A percentile compares a stretch with the other conserved stretches of the same genome.
Evolutionary conservation across 2,113 vertebrate species (phyloP).

Genomic region (Abramis brama): DNA sequence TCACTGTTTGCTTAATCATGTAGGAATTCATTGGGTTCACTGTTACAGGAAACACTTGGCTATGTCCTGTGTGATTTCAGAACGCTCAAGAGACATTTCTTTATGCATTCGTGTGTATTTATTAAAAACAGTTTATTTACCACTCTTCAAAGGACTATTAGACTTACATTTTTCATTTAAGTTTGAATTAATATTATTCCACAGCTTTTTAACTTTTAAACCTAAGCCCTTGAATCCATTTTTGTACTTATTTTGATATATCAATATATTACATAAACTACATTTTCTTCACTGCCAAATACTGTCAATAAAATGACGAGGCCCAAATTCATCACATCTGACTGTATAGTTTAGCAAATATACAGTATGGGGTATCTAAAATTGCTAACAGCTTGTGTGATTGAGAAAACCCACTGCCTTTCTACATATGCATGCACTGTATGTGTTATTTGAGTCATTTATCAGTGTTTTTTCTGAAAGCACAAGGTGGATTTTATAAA

Average conservation of each 20-base stretch:
- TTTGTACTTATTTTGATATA: not conserved
- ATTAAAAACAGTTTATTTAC: not conserved
- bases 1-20: not conserved
- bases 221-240: too few relatives aligned
- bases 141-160: not conserved
- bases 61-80: conserved; percentile 20
- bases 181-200: not conserved
- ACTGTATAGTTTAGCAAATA: not conserved
- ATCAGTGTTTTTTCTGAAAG: not conserved
- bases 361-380: not conserved
- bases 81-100: not conserved
- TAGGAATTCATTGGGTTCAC: conserved; percentile 14
- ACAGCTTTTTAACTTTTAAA: not conserved
- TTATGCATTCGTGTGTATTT: not conserved
- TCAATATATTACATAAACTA: not conserved
- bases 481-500: not conserved
- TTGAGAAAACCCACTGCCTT: not conserved
- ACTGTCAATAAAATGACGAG: not conserved
- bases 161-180: not conserved
- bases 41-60: conserved; percentile 8
- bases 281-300: not conserved
- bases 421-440: not conserved
- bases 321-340: not conserved
- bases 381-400: not conserved
- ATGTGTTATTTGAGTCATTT: not conserved